Evolutionary conservation across 2,797 vertebrate genomes (phyloP), one percentile per base, ranked within the genome.

Genomic region (Saxicola maurus): DNA sequence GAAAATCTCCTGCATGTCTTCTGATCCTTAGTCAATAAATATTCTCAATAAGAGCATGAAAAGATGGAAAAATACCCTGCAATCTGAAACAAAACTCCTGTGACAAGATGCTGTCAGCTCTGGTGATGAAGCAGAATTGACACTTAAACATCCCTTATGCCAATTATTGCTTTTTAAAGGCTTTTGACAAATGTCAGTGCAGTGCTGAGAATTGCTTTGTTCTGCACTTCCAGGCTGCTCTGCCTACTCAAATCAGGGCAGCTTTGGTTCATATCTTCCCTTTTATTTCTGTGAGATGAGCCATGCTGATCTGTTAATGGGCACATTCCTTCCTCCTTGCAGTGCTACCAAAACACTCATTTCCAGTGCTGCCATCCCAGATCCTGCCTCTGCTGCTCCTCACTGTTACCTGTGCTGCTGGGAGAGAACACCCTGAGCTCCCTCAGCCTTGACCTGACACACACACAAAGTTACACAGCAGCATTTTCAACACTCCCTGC

Each of bases 261-360:
- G 82, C 87, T 81, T 61, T 75, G 55, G 69, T 17, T 68, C 59
- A 10, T 76, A 5, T 38, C 74, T 89, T 52, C 30, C 69, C 89
- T 86, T 92, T 94, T 94, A 66, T 95, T 92, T 60, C 85, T 93
- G 93, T 92, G 92, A 94, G 82, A 72, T 92, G 92, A 95, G 91
- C 91, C 80, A 25, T 92, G 91, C 82, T 86, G 65, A 59, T 72
- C 28, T 42, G 43, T n/a, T 78, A 52, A 87, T 73, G 77, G 87
- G 82, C 82, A 87, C 91, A 91, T 94, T 94, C 94, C 87, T 95
- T 76, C 82, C 77, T 48, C 10, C 73, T 83, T 33, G 28, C 87
- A 59, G 84, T 5, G 60, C 67, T 15, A 9, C 88, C 61, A 13
- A 17, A 71, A 10, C 71, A 51, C 13, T 13, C 51, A 8, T 80